A percentile compares a stretch with the other conserved stretches of the same genome.
phyloP scores from a whole-genome alignment of 2,888 invertebrate genomes.

The Macrophya annulata region DNA sequence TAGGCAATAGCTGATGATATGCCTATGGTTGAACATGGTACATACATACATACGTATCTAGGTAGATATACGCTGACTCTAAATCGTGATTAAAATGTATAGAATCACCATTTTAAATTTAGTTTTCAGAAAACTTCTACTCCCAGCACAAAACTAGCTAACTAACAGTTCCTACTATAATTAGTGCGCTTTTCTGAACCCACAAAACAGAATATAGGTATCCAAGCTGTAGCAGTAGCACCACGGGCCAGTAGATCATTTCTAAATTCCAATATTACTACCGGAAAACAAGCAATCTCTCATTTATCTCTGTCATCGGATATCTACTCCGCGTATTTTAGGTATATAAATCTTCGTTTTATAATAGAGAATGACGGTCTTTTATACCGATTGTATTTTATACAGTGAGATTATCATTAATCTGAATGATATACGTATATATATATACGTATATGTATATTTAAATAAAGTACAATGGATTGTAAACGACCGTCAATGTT shows the following conservation, averaged over 20 bases:
- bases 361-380: not conserved
- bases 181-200: not conserved
- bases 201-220: not conserved
- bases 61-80: too few relatives aligned
- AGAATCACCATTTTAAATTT: not conserved
- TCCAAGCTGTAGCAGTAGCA: not conserved
- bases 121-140: not conserved
- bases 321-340: not conserved
- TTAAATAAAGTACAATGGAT: not conserved
- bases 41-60: not conserved
- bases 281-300: not conserved
- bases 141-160: not conserved
- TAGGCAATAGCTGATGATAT: not conserved
- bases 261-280: not conserved
- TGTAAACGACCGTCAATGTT: not conserved
- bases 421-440: not conserved
- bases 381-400: not conserved
- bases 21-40: not conserved
- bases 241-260: not conserved
- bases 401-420: not conserved
- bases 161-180: not conserved
- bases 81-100: slow-evolving; percentile 18
- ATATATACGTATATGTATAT: not conserved
- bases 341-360: not conserved
- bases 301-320: slow-evolving; percentile 8